Percentiles rank a stretch among this genome's conserved stretches.
These are phyloP conservation scores for Rhopalosiphum maidis DNA, from an alignment of 1,140 invertebrate genomes.

Conservation along the genomic window DNA sequence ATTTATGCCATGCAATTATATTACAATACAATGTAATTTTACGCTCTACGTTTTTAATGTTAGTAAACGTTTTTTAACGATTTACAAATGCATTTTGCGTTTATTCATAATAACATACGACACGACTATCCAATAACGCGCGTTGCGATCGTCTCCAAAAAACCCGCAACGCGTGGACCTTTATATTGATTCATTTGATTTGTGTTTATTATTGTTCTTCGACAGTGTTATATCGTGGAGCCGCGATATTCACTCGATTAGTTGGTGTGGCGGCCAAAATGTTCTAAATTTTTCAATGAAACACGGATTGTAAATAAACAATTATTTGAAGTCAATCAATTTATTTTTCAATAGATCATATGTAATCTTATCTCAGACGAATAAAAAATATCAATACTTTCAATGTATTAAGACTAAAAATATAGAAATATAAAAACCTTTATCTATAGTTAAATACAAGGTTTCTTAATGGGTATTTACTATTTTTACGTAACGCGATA, in stretches of 20 bases:
- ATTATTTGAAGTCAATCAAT: neutral
- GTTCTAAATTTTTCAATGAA: neutral
- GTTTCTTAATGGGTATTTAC: no score
- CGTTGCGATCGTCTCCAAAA: neutral
- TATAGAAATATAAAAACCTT: no score
- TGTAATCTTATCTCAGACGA: no score
- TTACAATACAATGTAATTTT: conserved; percentile 14
- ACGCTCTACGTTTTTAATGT: neutral
- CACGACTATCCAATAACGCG: neutral
- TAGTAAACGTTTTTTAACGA: neutral
- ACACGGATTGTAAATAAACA: neutral
- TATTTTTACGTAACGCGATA: no score
- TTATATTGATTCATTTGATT: neutral
- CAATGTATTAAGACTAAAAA: no score
- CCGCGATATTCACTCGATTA: neutral
- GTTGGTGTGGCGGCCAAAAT: fast-evolving
- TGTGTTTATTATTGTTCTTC: neutral
- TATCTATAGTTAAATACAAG: no score
- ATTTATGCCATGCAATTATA: conserved; percentile 3
- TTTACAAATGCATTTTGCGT: neutral
- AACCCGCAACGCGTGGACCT: neutral
- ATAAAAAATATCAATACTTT: no score
- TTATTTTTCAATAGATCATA: no score
- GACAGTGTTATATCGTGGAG: neutral
- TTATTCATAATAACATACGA: neutral